These are phyloP conservation scores for Procambarus virginalis DNA, from an alignment of 1,140 invertebrate genomes.

Conservation along the genomic window DNA sequence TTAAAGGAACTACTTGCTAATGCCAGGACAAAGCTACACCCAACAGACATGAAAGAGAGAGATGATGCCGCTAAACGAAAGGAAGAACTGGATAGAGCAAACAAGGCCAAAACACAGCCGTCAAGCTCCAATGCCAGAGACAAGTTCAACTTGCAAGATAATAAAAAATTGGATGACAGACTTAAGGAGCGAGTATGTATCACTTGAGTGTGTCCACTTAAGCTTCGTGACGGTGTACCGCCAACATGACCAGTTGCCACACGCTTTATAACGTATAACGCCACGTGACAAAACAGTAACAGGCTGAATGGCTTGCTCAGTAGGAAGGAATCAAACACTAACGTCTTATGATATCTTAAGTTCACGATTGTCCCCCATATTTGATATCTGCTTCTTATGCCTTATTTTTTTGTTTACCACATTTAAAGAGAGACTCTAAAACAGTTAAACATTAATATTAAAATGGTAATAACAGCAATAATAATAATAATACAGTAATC, in stretches of 20 bases:
- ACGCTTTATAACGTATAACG: neutral
- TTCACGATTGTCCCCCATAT: neutral
- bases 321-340: neutral
- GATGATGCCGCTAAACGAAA: neutral
- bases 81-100: neutral
- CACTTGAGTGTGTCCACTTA: neutral
- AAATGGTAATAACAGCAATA: neutral
- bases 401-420: neutral
- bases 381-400: neutral
- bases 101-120: neutral
- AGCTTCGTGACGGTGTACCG: neutral
- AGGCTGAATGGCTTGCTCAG: slow-evolving; percentile 7
- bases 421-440: neutral
- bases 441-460: neutral
- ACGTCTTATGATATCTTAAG: neutral
- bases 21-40: neutral
- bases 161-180: neutral
- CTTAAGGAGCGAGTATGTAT: neutral
- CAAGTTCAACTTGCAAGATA: neutral
- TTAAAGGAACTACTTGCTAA: neutral
- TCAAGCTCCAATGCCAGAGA: neutral
- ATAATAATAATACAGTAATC: neutral
- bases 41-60: neutral
- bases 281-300: neutral
- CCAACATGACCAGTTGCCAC: neutral